Evolutionary conservation across 2,888 invertebrate species (phyloP), one percentile per base, ranked within the genome.

Genomic region (Adelognathus sp.): DNA sequence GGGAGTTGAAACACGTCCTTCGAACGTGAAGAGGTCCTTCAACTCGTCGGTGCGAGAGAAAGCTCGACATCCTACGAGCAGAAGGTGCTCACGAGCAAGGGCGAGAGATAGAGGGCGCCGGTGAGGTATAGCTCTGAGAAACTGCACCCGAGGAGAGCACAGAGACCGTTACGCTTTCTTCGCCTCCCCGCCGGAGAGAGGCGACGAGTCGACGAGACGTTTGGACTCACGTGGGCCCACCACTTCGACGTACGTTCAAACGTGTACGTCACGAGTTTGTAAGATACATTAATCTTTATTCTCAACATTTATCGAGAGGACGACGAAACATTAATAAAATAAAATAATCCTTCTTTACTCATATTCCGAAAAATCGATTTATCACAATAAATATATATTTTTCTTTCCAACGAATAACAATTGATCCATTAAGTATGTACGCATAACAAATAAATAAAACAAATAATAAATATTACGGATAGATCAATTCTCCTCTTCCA

Each of bases 1-100:
- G 58, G 77, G 85, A 86, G 83, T 85, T 83, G 73, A 82, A 69
- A 84, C 85, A 81, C 85, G 84, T 85, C 70, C 76, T 71, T 46
- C 52, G 82, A 82, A 84, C 76, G 80, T 79, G 75, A 44, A 71
- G 81, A 63, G 79, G 66, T 79, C 64, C 77, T 82, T 71, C 61
- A 61, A 74, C 79, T 76, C 67, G 31, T 50, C 24, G 50, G 50
- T 44, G 50, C 60, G 46, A 39, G 66, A 56, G 60, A 31, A 33
- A 58, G 24, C 29, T 31, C 54, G n/a, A 14, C 14, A 6, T 0
- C 14, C 7, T 14, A 54, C 2, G 14, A 14, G 14, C 16, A 16
- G 29, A 33, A 50, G 7, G n/a, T 14, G 36, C 31, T 3, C n/a
- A 29, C 2, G 29, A 29, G 29, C 6, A 54, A 33, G 54, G 56